Evolutionary conservation across 2,113 vertebrate genomes (phyloP), one percentile per base, ranked within the genome.

Genomic region (Perognathus longimembris): DNA sequence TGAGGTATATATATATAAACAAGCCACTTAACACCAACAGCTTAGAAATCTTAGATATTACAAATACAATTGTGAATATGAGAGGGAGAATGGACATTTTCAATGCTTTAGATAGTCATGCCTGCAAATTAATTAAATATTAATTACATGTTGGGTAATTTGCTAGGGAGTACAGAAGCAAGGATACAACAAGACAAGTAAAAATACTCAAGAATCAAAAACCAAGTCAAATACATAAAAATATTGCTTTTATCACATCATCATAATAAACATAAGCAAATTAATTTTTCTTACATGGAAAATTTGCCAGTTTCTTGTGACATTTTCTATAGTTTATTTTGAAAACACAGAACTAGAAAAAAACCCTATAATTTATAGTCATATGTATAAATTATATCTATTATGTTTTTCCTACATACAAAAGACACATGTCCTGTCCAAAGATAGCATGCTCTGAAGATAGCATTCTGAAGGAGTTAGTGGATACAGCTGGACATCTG

Each of bases 111-210:
- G 74, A n/a, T 86, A 76, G 38, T 70, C n/a, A 63, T 70, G n/a
- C 5, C 12, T 83, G 28, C 69, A 93, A 71, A 50, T 75, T 78
- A 84, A 75, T 81, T 95, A 93, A 88, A 70, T 85, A 88, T 75
- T 80, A 93, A 38, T 82, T 91, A 89, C 63, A 79, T 75, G 14
- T 89, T 93, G 50, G 42, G 12, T 24, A 54, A 78, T 79, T 89
- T 94, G 64, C 66, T 90, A 89, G 94, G 76, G 74, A 95, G 94
- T 93, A 64, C 42, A 91, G 91, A 96, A 94, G 1, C 79, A 94
- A 95, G 54, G 28, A 93, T 26, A 70, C 86, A 95, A 45, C 28
- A 93, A 86, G 30, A 93, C 11, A 57, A 90, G n/a, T 81, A 79
- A 96, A 94, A 95, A 61, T 69, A 92, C n/a, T 50, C 67, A 94